Percentiles rank a stretch among this genome's conserved stretches.
phyloP scores from a whole-genome alignment of 2,888 invertebrate species.

The Diabrotica balteata region DNA sequence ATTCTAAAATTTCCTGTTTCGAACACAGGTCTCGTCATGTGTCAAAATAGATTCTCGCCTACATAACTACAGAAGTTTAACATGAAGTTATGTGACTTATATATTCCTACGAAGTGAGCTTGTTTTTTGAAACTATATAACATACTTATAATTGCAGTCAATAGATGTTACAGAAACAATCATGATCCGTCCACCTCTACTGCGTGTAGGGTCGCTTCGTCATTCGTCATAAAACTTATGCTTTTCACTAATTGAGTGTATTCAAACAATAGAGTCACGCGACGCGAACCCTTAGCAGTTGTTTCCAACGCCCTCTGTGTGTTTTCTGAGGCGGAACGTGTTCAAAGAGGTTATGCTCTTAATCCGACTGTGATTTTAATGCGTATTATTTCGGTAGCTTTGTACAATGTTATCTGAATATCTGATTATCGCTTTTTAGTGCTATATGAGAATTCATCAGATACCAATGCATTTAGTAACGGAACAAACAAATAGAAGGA shows the following conservation, averaged over 20 bases:
- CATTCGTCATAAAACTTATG: constrained; percentile 47
- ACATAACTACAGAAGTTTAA: no score
- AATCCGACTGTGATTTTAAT: constrained; percentile 60
- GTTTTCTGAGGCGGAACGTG: constrained; percentile 56
- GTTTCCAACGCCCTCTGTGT: constrained; percentile 52
- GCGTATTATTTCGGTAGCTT: constrained; percentile 59
- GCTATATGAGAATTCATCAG: constrained; percentile 42
- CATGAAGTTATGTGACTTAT: no score
- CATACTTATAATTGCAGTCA: no score
- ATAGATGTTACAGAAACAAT: no score
- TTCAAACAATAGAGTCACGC: constrained; percentile 56
- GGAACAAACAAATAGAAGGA: constrained; percentile 40
- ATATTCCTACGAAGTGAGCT: no score
- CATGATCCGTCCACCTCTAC: no score
- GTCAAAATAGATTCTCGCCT: no score
- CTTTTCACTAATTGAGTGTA: constrained; percentile 59
- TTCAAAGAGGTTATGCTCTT: constrained; percentile 57
- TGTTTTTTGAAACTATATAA: no score
- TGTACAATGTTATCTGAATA: constrained; percentile 51
- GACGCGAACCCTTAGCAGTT: constrained; percentile 50
- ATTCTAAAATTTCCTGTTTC: no score
- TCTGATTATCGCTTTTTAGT: constrained; percentile 57
- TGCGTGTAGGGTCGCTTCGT: constrained; percentile 2
- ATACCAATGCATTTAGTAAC: constrained; percentile 40
- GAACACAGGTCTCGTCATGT: no score